Percentiles rank a stretch among this genome's conserved stretches.
Evolutionary conservation across 2,113 vertebrate genomes (phyloP).

Genomic region (Eretmochelys imbricata): DNA sequence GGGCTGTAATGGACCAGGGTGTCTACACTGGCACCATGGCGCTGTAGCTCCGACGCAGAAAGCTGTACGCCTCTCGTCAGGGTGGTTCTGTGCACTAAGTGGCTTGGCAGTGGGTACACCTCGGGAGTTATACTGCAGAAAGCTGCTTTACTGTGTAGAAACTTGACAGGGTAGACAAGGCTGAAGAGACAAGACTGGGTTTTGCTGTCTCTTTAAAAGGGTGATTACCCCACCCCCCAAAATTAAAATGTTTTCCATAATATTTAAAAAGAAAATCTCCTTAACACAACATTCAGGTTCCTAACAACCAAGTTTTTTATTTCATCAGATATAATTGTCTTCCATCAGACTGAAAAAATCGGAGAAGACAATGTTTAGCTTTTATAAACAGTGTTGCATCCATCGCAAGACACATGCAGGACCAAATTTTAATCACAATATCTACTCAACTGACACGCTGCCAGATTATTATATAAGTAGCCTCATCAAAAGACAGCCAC

Average conservation of each 20-base stretch:
- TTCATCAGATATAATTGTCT: not conserved
- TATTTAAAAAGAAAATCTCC: not conserved
- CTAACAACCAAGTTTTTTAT: not conserved
- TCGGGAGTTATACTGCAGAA: too few relatives aligned
- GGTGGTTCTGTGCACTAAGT: too few relatives aligned
- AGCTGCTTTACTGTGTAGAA: too few relatives aligned
- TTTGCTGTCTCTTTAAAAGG: not conserved
- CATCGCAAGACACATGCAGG: conserved; percentile 9
- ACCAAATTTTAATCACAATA: conserved; percentile 42
- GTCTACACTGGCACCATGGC: too few relatives aligned
- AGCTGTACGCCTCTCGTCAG: too few relatives aligned
- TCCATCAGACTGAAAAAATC: not conserved
- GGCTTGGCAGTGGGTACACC: too few relatives aligned
- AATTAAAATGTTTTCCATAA: not conserved
- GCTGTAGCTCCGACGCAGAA: too few relatives aligned
- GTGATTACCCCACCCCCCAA: not conserved
- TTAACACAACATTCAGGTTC: not conserved
- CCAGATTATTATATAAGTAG: conserved; percentile 38
- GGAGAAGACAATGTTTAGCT: not conserved
- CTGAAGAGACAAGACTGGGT: not conserved
- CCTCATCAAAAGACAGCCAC: not conserved
- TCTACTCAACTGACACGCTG: conserved; percentile 25
- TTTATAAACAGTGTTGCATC: conserved; percentile 4
- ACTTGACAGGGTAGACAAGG: too few relatives aligned
- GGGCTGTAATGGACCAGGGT: too few relatives aligned